Percentiles rank a stretch among this genome's conserved stretches.
Evolutionary conservation across 2,888 invertebrate genomes (phyloP).

Genomic region (Drosophila subquinaria): DNA sequence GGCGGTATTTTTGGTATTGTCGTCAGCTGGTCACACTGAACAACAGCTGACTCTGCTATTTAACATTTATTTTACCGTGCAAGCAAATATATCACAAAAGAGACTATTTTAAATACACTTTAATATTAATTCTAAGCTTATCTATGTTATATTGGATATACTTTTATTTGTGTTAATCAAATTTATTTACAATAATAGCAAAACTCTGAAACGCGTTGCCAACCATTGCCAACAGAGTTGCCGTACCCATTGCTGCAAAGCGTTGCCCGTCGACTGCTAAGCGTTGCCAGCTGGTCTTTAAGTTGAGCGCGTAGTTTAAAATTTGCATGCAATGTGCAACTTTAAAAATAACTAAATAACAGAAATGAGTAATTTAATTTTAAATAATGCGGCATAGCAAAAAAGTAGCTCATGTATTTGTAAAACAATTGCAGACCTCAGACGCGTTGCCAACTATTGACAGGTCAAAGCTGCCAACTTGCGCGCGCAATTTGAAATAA

Average conservation of each 20-base stretch:
- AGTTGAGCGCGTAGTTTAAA: background rate
- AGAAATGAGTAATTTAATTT: too few relatives aligned
- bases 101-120: background rate
- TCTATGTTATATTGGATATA: background rate
- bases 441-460: background rate
- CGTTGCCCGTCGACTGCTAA: background rate
- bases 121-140: background rate
- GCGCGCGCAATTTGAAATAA: constrained; percentile 25
- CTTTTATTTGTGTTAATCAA: background rate
- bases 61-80: background rate
- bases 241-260: background rate
- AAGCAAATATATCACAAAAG: too few relatives aligned
- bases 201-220: background rate
- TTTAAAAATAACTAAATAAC: too few relatives aligned
- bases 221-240: constrained; percentile 1
- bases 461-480: constrained; percentile 6
- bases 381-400: too few relatives aligned
- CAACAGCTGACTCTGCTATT: constrained; percentile 6
- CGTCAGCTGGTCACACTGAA: constrained; percentile 13
- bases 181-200: background rate
- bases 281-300: constrained; percentile 14
- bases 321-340: background rate
- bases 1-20: constrained; percentile 23
- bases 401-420: too few relatives aligned
- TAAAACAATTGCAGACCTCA: background rate